Conservation (phyloP, 2,888 invertebrate species). For the Leptopilina myrica region DNA sequence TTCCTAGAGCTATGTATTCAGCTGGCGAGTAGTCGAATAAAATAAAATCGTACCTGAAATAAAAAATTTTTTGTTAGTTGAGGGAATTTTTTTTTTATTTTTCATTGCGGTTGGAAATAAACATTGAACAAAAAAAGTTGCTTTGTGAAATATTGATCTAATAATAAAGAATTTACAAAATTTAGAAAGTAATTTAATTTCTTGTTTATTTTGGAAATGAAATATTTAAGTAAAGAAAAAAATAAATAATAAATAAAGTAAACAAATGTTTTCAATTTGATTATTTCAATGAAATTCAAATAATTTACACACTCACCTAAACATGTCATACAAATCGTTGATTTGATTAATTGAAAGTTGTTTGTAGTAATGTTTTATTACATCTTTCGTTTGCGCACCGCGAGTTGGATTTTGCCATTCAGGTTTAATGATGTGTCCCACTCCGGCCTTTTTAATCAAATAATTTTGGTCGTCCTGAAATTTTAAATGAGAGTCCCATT, state of each 20-base stretch:
- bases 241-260: no score
- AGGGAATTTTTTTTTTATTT: neutral
- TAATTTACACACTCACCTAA: slow-evolving; percentile 79
- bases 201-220: no score
- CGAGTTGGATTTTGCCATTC: slow-evolving; percentile 91
- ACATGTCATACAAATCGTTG: slow-evolving; percentile 87
- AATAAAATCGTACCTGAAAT: slow-evolving; percentile 88
- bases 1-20: slow-evolving; percentile 82
- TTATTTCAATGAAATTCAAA: neutral
- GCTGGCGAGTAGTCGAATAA: slow-evolving; percentile 90
- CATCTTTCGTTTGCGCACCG: slow-evolving; percentile 85
- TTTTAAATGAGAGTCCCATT: neutral
- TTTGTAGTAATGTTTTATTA: slow-evolving; percentile 86
- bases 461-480: slow-evolving; percentile 88
- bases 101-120: no score
- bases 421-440: slow-evolving; percentile 87
- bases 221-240: no score
- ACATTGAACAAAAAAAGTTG: no score
- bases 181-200: no score
- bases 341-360: slow-evolving; percentile 86
- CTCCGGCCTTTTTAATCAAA: slow-evolving; percentile 86
- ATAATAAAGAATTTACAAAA: no score
- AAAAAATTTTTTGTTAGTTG: neutral
- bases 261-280: no score
- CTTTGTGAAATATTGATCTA: no score